Conservation (phyloP, 2,797 vertebrate genomes). For the Pantherophis alleghaniensis region DNA sequence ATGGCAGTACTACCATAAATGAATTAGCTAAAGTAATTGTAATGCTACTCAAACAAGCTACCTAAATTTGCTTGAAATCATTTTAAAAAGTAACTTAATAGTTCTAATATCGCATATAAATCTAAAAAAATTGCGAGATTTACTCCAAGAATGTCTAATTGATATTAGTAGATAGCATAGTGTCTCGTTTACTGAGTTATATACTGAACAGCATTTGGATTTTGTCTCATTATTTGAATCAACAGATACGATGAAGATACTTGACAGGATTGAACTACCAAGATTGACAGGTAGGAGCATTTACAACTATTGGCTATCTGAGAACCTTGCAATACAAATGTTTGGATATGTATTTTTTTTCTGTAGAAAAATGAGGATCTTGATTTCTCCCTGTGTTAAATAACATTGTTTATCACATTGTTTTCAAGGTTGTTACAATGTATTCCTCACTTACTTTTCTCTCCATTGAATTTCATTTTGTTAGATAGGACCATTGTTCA, state of each 20-base stretch:
- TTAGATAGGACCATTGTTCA: no score
- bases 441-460: background rate
- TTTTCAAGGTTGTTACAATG: background rate
- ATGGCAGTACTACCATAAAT: background rate
- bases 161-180: background rate
- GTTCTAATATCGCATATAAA: background rate
- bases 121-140: background rate
- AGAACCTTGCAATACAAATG: background rate
- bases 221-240: background rate
- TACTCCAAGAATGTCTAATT: background rate
- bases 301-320: background rate
- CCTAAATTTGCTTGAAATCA: background rate
- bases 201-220: background rate
- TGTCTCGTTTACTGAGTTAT: background rate
- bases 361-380: background rate
- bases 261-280: rapidly evolving
- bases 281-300: background rate
- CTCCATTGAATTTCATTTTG: no score
- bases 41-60: background rate
- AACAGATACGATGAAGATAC: rapidly evolving
- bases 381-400: background rate
- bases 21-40: background rate
- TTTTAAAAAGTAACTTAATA: background rate
- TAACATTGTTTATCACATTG: background rate
- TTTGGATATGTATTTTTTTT: background rate